Base-by-base conservation (phyloP, 2,113 vertebrate species). In the Indicator maculatus region DNA sequence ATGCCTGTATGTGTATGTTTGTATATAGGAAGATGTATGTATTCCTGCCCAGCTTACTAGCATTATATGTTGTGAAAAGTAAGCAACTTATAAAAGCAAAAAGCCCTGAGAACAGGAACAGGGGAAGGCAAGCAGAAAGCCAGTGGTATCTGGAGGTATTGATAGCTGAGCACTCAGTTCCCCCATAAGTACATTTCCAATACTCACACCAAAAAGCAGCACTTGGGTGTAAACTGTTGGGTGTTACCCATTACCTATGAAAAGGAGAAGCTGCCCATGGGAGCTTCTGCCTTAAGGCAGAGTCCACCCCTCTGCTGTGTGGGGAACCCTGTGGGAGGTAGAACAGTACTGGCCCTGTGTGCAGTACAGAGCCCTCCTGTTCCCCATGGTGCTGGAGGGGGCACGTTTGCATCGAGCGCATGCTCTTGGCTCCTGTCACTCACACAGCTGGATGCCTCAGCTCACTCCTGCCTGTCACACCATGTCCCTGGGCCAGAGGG, bases 281-380 rank as follows among this genome's bases (percentile, higher is more conserved):
- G 1, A 56, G 82, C 59, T 44, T 74, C 65, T 36, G 36, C 36
- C 36, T 33, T 1, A 3, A 7, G 28, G 66, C 71, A 39, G 9
- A 60, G 52, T 2, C 0, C 52, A 31, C 2, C 16, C 33, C n/a
- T 28, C 2, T 53, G 65, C 45, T 18, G 1, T 0, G 0, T 0
- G 1, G 19, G 76, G 73, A 72, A 47, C 56, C 38, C 31, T 0
- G 1, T 0, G 5, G 33, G 45, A 65, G 56, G 24, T 7, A 24
- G 60, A 56, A 70, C 70, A 83, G 85, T 8, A 2, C 59, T 4
- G 53, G 55, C 14, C 24, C 72, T 63, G 61, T 64, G 66, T 9
- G 12, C 0, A 1, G 56, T 77, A 93, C 59, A 63, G 75, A 92
- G 86, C 36, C 0, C 4, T 27, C 70, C 70, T 78, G 88, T 83